Conservation (phyloP, 2,113 vertebrate genomes). For the Colossoma macropomum region DNA sequence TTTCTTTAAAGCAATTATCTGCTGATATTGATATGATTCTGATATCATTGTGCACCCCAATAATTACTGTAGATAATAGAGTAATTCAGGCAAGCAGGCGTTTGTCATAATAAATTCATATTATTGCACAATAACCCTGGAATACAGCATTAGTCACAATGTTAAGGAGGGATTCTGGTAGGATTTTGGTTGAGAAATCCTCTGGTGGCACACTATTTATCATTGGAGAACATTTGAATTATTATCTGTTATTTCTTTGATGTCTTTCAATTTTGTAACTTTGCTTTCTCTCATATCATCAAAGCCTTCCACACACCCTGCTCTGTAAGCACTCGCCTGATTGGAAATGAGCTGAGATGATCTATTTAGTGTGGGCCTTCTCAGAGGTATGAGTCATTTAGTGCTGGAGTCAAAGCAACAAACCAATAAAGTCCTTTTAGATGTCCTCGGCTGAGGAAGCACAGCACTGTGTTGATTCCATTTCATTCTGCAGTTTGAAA, state of each 20-base stretch:
- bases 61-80: neutral
- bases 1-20: no score
- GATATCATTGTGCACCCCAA: no score
- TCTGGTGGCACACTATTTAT: slow-evolving; percentile 21
- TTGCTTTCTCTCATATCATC: slow-evolving; percentile 63
- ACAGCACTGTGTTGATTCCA: slow-evolving; percentile 8
- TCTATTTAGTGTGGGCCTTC: slow-evolving; percentile 69
- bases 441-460: slow-evolving; percentile 30
- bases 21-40: no score
- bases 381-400: slow-evolving; percentile 67
- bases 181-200: slow-evolving; percentile 25
- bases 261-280: slow-evolving; percentile 58
- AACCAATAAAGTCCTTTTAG: slow-evolving; percentile 54
- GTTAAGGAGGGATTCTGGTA: slow-evolving; percentile 23
- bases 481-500: slow-evolving; percentile 47
- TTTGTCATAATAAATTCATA: slow-evolving; percentile 18
- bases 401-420: slow-evolving; percentile 61
- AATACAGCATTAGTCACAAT: neutral
- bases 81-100: neutral
- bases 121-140: slow-evolving; percentile 14
- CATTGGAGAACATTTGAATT: slow-evolving; percentile 39
- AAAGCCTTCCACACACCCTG: slow-evolving; percentile 56
- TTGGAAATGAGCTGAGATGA: slow-evolving; percentile 59
- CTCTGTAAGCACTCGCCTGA: slow-evolving; percentile 54
- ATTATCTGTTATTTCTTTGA: slow-evolving; percentile 51